Conservation (phyloP, 2,113 vertebrate species). For the Triplophysa tibetana region DNA sequence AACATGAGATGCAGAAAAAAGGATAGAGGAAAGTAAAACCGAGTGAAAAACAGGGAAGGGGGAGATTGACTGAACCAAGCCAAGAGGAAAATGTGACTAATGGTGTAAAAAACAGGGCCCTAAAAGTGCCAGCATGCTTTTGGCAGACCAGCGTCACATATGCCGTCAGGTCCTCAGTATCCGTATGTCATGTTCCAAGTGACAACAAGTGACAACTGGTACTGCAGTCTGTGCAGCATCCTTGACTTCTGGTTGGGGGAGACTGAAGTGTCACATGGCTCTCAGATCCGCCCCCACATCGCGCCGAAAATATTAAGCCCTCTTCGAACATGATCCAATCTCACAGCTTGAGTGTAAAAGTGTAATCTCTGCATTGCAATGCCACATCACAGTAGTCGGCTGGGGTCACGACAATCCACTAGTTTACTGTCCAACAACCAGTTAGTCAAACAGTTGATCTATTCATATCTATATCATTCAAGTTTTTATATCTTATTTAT, state of each 20-base stretch:
- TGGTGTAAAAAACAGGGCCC: slow-evolving; percentile 45
- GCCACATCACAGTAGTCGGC: not conserved
- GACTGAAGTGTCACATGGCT: slow-evolving; percentile 35
- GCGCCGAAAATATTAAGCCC: not conserved
- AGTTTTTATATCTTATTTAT: no score
- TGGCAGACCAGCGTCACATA: slow-evolving; percentile 52
- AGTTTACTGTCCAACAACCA: no score
- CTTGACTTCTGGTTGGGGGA: slow-evolving; percentile 20
- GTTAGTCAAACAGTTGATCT: no score
- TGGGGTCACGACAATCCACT: no score
- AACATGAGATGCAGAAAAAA: slow-evolving; percentile 3
- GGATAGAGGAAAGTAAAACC: not conserved
- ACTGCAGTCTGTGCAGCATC: slow-evolving; percentile 51
- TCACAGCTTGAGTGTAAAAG: not conserved
- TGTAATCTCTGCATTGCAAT: not conserved
- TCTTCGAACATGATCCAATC: not conserved
- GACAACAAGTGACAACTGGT: slow-evolving; percentile 56
- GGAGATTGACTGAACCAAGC: slow-evolving; percentile 36
- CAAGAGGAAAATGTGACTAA: slow-evolving; percentile 55
- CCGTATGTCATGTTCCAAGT: slow-evolving; percentile 53
- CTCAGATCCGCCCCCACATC: slow-evolving; percentile 33
- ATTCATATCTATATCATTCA: no score
- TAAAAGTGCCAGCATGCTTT: slow-evolving; percentile 49
- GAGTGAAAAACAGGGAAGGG: not conserved
- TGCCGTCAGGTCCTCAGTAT: slow-evolving; percentile 50